Evolutionary conservation across 2,113 vertebrate genomes (phyloP), one percentile per base, ranked within the genome.

Genomic region (Pseudorectes ferrugineus): DNA sequence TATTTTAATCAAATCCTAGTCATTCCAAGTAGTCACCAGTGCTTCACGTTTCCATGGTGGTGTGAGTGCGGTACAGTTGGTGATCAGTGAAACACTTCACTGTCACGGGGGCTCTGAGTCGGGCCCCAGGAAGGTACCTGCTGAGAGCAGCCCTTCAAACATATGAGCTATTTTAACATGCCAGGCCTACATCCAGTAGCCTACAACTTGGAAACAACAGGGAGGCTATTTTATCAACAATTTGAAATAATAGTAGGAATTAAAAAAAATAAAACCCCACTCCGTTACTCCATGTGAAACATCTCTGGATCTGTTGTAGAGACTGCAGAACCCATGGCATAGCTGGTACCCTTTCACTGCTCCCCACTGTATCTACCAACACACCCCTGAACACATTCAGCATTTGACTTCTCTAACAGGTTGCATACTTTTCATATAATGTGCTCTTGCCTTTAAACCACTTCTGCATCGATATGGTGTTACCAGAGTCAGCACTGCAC

Each of bases 41-140:
- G 36, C 72, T 97, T 97, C 98, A 97, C 96, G 86, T 93, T 88
- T 96, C 91, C 95, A 94, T 95, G 88, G 82, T 92, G 93, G 77
- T 96, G 88, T 96, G 80, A 66, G 19, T 91, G 83, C 6, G 59
- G 91, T 94, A 88, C 96, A 92, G 82, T 95, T 59, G 70, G 74
- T 52, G 97, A 97, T 97, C 97, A 98, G 98, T 97, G 97, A 97
- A 97, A 97, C 78, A 26, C 80, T 89, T 96, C 82, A 45, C 71
- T 68, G 38, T 38, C 83, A 38, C 3, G 4, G 49, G 35, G 55
- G 35, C 82, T 80, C 51, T 43, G 85, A 35, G 36, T 25, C 5
- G 45, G 59, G 83, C 46, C 68, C 57, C 43, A 76, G 74, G 45
- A 79, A 43, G 33, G 31, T 6, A 40, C 83, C 46, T 84, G 85